Conservation (phyloP, 2,113 vertebrate species). For the Glareola pratincola region DNA sequence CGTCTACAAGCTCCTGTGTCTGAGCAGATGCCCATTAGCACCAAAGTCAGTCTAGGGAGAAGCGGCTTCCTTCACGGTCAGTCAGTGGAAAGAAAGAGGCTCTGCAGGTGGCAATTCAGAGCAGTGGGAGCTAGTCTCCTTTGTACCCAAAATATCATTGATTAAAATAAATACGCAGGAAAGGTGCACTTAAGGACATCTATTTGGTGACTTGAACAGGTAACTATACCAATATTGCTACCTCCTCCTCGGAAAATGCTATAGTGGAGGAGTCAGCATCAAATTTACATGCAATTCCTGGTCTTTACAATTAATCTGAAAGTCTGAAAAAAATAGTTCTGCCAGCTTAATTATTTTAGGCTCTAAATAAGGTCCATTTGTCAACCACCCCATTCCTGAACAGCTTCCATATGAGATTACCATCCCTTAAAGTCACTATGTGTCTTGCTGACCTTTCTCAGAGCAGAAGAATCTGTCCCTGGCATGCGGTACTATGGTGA, state of each 20-base stretch:
- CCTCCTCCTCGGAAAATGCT: neutral
- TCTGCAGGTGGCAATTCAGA: neutral
- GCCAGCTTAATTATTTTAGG: neutral
- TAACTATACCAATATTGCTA: neutral
- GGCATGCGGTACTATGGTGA: neutral
- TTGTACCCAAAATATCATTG: neutral
- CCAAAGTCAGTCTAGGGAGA: accelerated
- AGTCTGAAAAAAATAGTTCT: neutral
- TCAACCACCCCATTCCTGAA: neutral
- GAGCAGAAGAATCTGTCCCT: neutral
- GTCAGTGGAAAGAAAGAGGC: neutral
- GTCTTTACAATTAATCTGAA: neutral
- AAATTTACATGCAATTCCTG: neutral
- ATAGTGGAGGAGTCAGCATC: neutral
- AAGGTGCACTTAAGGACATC: neutral
- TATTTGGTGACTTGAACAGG: neutral
- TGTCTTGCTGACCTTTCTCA: neutral
- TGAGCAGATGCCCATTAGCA: neutral
- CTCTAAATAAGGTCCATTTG: neutral
- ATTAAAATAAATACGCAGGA: neutral
- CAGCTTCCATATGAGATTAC: neutral
- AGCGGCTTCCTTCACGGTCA: neutral
- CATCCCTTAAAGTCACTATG: neutral
- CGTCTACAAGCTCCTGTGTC: neutral
- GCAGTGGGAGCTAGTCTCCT: neutral